Percentiles rank a stretch among this genome's conserved stretches.
These are phyloP conservation scores for Chymomyza fuscimana DNA, from an alignment of 2,888 invertebrate species.

Conservation along the genomic window DNA sequence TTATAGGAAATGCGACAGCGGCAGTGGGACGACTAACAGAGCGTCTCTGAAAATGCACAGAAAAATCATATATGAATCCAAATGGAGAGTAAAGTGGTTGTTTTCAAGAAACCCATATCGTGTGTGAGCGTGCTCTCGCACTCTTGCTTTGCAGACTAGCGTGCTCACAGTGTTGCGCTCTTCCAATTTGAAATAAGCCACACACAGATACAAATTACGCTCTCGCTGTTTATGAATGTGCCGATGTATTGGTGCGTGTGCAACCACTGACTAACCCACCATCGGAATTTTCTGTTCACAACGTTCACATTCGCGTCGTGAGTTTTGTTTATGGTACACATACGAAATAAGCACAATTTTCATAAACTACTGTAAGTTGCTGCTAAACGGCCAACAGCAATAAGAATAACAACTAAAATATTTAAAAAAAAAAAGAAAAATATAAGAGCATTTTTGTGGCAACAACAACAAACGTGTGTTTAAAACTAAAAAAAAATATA, in stretches of 20 bases:
- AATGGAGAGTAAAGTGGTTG: constrained; percentile 64
- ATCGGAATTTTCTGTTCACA: constrained; percentile 67
- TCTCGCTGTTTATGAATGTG: constrained; percentile 21
- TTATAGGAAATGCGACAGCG: constrained; percentile 10
- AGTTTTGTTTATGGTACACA: constrained; percentile 40
- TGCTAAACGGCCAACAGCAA: neutral
- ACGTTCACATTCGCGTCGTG: neutral
- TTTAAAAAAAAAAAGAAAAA: constrained; percentile 17
- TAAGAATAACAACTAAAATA: neutral
- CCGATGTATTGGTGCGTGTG: constrained; percentile 1
- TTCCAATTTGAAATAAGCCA: constrained; percentile 46
- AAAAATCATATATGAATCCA: constrained; percentile 48
- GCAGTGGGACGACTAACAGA: constrained; percentile 7
- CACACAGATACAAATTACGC: constrained; percentile 14
- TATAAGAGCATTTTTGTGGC: neutral
- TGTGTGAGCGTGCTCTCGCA: constrained; percentile 17
- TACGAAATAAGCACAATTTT: constrained; percentile 45
- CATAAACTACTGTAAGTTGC: neutral
- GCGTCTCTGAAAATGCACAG: constrained; percentile 53
- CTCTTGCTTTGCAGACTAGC: neutral
- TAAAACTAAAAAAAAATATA: neutral
- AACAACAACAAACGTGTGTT: constrained; percentile 18
- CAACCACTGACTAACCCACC: constrained; percentile 61
- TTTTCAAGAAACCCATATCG: constrained; percentile 36
- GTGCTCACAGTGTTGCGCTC: constrained; percentile 2